Evolutionary conservation across 2,888 invertebrate genomes (phyloP).

Genomic region (Lasioglossum villosulum): DNA sequence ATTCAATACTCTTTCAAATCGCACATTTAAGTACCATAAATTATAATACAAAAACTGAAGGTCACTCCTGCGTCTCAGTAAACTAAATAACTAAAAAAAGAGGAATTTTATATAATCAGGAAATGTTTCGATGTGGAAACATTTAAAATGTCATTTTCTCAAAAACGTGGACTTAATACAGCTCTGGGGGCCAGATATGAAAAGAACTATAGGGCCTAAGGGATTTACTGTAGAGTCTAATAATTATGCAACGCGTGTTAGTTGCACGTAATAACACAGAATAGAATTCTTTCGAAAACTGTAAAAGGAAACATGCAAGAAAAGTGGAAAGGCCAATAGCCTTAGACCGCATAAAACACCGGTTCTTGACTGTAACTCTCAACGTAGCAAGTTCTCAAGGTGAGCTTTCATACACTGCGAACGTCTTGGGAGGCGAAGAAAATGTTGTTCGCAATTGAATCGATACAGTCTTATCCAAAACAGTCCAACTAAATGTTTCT

Average conservation of each 20-base stretch:
- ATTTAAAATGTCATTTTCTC: no score
- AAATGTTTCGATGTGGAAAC: no score
- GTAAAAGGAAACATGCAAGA: neutral
- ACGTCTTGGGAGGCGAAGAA: neutral
- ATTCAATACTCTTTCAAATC: no score
- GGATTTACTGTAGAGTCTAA: neutral
- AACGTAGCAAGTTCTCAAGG: conserved; percentile 12
- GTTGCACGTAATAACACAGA: neutral
- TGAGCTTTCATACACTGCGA: neutral
- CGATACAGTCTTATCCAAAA: no score
- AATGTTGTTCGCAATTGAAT: neutral
- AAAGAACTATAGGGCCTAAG: neutral
- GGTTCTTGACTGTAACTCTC: neutral
- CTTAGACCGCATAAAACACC: neutral
- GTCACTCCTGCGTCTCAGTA: no score
- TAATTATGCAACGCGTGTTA: neutral
- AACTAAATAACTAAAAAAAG: no score
- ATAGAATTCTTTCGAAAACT: neutral
- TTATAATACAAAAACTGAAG: no score
- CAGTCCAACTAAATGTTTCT: no score
- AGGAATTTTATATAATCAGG: no score
- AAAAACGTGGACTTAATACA: no score
- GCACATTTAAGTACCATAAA: no score
- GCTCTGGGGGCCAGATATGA: no score
- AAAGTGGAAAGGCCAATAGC: conserved; percentile 24